Base-by-base conservation (phyloP, 1,140 invertebrate species). In the Apis dorsata region DNA sequence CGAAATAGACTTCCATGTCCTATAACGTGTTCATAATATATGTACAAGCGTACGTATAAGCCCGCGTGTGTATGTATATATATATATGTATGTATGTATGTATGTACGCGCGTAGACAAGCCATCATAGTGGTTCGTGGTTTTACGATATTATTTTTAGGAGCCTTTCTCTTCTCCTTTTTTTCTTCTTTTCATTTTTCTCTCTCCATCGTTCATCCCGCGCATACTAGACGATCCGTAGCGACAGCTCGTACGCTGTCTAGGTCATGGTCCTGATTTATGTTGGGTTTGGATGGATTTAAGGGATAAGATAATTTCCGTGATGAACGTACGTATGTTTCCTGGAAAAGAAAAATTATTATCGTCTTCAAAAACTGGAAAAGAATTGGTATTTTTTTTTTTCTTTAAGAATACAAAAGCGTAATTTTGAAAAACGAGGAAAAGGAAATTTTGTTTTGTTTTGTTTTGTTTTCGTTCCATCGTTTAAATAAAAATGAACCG, bases 1-100 rank as follows among this genome's bases (percentile, higher is more conserved):
- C 71, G 85, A 89, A 89, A 89, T 89, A 89, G 88, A 89, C 87
- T 89, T 86, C 85, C 83, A 88, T 75, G 85, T 88, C 65, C 79
- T 85, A 63, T 74, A 80, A 87, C 86, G 71, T 66, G 66, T 73
- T 62, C 83, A 68, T 83, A 83, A 88, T 87, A 68, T 87, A 85
- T 82, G 76, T 82, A 66, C 75, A 63, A 51, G 66, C 57, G n/a
- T 57, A 68, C 81, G 34, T 7, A 44, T 44, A 44, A 44, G 74
- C 70, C 34, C 9, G 55, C 24, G 49, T 19, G 49, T 51, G 51
- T 44, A 63, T 28, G 34, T 55, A 44, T 44, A 0, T 34, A 55
- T 44, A 63, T 28, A 34, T 55, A 44, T 44, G 3, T 34, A 34
- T 4, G 5, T 19, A 57, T 51, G 53, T 55, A 65, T 79, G 79